Percentiles rank a stretch among this genome's conserved stretches.
Evolutionary conservation across 1,140 invertebrate genomes (phyloP).

Genomic region (Lerema accius): DNA sequence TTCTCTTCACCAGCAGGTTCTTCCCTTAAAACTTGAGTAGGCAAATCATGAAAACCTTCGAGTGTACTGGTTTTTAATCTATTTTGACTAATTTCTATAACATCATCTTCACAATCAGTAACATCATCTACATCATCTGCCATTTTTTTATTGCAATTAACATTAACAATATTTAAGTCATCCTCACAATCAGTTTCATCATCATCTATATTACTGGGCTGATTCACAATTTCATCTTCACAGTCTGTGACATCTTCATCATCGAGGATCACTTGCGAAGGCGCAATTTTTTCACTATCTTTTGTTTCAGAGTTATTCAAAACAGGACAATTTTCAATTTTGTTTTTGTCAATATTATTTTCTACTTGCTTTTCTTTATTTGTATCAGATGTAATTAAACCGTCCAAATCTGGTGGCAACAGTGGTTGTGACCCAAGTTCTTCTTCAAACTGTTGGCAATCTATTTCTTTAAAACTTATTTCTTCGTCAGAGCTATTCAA

Average conservation of each 20-base stretch:
- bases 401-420: slow-evolving; percentile 39
- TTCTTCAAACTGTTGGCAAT: slow-evolving; percentile 46
- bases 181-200: slow-evolving; percentile 42
- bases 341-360: slow-evolving; percentile 18
- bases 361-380: slow-evolving; percentile 14
- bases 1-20: slow-evolving; percentile 19
- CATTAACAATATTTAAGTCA: slow-evolving; percentile 11
- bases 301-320: slow-evolving; percentile 46
- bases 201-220: slow-evolving; percentile 31
- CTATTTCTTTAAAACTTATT: slow-evolving; percentile 66
- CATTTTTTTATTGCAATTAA: neutral
- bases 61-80: neutral
- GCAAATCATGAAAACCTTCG: slow-evolving; percentile 41
- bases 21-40: slow-evolving; percentile 41
- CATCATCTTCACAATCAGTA: slow-evolving; percentile 66
- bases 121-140: slow-evolving; percentile 47
- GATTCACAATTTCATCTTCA: slow-evolving; percentile 29
- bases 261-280: slow-evolving; percentile 46
- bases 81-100: slow-evolving; percentile 28
- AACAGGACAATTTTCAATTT: slow-evolving; percentile 7
- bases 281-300: slow-evolving; percentile 64
- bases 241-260: slow-evolving; percentile 38
- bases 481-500: slow-evolving; percentile 58
- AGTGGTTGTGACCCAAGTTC: slow-evolving; percentile 63
- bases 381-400: neutral